phyloP scores from a whole-genome alignment of 2,113 vertebrate genomes.

The Chaetops frenatus region DNA sequence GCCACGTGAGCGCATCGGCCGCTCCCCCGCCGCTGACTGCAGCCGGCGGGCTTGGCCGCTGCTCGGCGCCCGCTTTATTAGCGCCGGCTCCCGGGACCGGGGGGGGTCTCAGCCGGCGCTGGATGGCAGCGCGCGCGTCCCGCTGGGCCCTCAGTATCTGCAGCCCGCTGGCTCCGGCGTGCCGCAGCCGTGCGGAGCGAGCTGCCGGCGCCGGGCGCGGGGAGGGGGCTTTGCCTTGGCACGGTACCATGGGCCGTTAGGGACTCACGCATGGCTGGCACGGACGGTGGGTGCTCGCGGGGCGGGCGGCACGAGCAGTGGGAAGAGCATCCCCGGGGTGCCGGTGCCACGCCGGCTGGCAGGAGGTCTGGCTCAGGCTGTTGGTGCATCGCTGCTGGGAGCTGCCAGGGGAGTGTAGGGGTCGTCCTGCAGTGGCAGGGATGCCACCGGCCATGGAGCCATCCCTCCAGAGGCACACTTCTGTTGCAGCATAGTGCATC shows the following conservation, averaged over 20 bases:
- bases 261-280: conserved; percentile 4
- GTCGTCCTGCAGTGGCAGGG: fast-evolving
- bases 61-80: conserved; percentile 32
- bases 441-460: not conserved
- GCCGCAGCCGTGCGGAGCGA: not conserved
- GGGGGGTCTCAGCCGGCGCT: not conserved
- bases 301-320: not conserved
- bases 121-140: not conserved
- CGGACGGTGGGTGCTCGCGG: not conserved
- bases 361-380: not conserved
- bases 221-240: not conserved
- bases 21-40: not conserved
- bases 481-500: fast-evolving
- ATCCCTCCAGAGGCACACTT: not conserved
- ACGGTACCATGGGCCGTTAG: not conserved
- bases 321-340: not conserved
- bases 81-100: not conserved
- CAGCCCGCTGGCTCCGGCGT: not conserved
- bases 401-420: fast-evolving
- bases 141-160: not conserved
- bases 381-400: fast-evolving
- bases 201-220: not conserved
- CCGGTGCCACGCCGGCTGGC: not conserved
- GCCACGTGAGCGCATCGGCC: conserved; percentile 35
- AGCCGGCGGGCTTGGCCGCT: not conserved